Evolutionary conservation across 2,113 vertebrate species (phyloP).

Genomic region (Pseudonaja textilis): DNA sequence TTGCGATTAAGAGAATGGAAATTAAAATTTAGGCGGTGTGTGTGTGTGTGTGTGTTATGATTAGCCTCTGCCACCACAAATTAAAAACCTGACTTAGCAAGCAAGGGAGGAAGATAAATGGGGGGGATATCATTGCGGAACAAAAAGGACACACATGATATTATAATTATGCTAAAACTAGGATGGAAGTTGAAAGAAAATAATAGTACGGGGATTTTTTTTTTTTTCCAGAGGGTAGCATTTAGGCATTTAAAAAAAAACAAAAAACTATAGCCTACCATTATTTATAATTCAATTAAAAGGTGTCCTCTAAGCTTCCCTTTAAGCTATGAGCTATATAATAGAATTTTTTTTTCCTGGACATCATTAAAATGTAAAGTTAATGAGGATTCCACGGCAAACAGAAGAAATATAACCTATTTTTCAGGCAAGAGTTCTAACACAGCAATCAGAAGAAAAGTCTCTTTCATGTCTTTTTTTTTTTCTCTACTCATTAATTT

Average conservation of each 20-base stretch:
- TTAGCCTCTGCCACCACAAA: conserved; percentile 59
- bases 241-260: conserved; percentile 28
- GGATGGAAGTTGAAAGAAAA: conserved; percentile 31
- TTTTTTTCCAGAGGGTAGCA: conserved; percentile 25
- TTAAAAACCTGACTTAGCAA: conserved; percentile 36
- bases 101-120: conserved; percentile 54
- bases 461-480: conserved; percentile 92
- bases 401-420: conserved; percentile 88
- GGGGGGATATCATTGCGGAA: conserved; percentile 46
- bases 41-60: conserved; percentile 38
- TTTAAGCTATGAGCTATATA: conserved; percentile 75
- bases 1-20: conserved; percentile 42
- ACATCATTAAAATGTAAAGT: conserved; percentile 94
- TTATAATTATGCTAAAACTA: conserved; percentile 43
- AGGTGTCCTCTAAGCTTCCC: conserved; percentile 73
- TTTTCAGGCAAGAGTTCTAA: conserved; percentile 90
- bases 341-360: conserved; percentile 75
- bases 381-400: conserved; percentile 91
- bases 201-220: conserved; percentile 19
- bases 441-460: conserved; percentile 85
- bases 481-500: conserved; percentile 91
- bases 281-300: conserved; percentile 69
- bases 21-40: conserved; percentile 23
- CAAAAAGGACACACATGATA: conserved; percentile 42
- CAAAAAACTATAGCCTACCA: conserved; percentile 27